A percentile compares a stretch with the other conserved stretches of the same genome.
Conservation (phyloP, 2,113 vertebrate genomes). For the Corvus cornix region DNA sequence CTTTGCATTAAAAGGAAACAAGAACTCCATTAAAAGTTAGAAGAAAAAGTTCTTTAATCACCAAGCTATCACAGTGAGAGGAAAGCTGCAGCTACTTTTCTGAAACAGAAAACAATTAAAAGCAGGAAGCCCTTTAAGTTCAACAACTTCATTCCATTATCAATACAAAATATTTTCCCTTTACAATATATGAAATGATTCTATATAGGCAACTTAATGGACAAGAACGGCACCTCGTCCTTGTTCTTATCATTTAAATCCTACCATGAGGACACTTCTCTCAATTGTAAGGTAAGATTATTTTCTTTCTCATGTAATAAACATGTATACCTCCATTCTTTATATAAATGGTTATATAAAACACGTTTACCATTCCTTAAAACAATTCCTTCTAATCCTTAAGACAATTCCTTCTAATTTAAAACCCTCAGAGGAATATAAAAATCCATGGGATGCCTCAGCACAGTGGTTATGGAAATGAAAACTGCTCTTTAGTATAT, state of each 20-base stretch:
- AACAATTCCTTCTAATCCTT: not conserved
- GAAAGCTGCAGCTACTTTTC: not conserved
- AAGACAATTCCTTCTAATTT: not conserved
- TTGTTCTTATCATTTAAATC: not conserved
- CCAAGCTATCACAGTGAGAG: not conserved
- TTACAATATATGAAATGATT: not conserved
- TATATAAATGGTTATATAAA: not conserved
- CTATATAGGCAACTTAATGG: not conserved
- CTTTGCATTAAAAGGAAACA: slow-evolving; percentile 60
- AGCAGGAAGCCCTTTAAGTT: not conserved
- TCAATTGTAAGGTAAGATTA: not conserved
- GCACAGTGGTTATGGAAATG: not conserved
- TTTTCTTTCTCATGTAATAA: not conserved
- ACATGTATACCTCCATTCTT: not conserved
- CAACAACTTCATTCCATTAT: not conserved
- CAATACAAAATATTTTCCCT: not conserved
- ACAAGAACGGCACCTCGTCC: not conserved
- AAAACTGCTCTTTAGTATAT: not conserved
- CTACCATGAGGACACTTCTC: not conserved
- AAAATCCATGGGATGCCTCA: not conserved
- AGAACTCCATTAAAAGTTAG: not conserved
- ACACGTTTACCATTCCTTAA: not conserved
- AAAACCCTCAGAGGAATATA: not conserved
- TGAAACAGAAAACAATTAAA: not conserved
- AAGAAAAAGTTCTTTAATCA: not conserved